Evolutionary conservation across 2,888 invertebrate species (phyloP).

Genomic region (Thymelicus lineola): DNA sequence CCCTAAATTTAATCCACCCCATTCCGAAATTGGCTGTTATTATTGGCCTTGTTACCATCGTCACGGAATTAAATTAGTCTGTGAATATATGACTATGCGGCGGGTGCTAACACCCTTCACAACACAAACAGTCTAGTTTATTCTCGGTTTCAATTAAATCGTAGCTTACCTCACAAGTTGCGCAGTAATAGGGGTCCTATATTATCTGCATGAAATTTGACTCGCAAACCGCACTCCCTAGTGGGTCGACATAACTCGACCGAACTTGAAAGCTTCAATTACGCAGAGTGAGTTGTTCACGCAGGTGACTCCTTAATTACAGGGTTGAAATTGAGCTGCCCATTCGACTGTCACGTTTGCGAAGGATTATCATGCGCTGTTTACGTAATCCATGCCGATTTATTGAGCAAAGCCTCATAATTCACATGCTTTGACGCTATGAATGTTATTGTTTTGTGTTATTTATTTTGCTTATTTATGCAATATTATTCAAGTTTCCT

Average conservation of each 20-base stretch:
- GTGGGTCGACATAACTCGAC: slow-evolving; percentile 78
- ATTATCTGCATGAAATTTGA: slow-evolving; percentile 82
- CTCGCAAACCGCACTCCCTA: slow-evolving; percentile 74
- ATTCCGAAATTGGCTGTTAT: slow-evolving; percentile 26
- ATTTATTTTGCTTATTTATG: slow-evolving; percentile 5
- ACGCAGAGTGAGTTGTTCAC: slow-evolving; percentile 80
- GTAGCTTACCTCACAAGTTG: slow-evolving; percentile 71
- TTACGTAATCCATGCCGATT: slow-evolving; percentile 52
- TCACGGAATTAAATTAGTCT: slow-evolving; percentile 53
- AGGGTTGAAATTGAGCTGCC: slow-evolving; percentile 79
- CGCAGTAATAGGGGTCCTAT: slow-evolving; percentile 73
- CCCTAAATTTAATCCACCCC: slow-evolving; percentile 7
- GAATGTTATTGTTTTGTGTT: slow-evolving; percentile 21
- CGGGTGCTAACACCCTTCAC: slow-evolving; percentile 19
- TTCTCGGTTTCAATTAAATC: slow-evolving; percentile 73
- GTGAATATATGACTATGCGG: slow-evolving; percentile 41
- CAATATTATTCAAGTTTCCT: neutral
- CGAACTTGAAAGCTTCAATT: slow-evolving; percentile 82
- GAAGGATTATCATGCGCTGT: slow-evolving; percentile 76
- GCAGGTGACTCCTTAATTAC: slow-evolving; percentile 84
- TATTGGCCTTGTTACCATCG: slow-evolving; percentile 41
- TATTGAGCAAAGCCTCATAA: slow-evolving; percentile 30
- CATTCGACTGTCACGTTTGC: slow-evolving; percentile 79
- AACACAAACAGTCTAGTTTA: slow-evolving; percentile 42
- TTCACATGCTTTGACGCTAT: slow-evolving; percentile 27